Base-by-base conservation (phyloP, 2,888 invertebrate genomes). In the Ormyrus rosae region DNA sequence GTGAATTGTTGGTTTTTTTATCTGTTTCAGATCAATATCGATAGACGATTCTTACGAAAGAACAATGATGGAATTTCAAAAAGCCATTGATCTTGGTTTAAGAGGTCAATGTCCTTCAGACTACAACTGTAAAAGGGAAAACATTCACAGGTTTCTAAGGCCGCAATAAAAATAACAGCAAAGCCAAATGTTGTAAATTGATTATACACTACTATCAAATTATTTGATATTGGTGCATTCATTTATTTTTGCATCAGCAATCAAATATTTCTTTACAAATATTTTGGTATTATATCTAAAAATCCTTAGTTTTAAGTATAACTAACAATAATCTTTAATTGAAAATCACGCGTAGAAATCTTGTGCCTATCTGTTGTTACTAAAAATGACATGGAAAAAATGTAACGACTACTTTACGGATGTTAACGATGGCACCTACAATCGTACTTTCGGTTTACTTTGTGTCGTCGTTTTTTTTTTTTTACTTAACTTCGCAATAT, bases 1-100 rank as follows among this genome's bases (percentile, higher is more conserved):
- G 60, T 67, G 50, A 63, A 6, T 11, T 19, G 13, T 50, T 13
- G 9, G 58, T 48, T 69, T 51, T 63, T 68, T 65, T 73, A 75
- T 73, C 48, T n/a, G 74, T 83, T 91, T 48, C 91, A 94, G 95
- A 78, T 91, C 92, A 83, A 90, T 91, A 60, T 87, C 91, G 34
- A 88, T 91, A 73, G 92, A 93, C 84, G 91, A 92, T 19, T 93
- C 93, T 56, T 96, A 95, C 85, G 93, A 94, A 83, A 92, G 93
- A 83, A 91, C 94, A 56, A 92, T 95, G 5, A 90, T 91, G 56
- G 93, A 94, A 73, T 92, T 95, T 84, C 93, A 94, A 86, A 93
- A 94, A 83, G 95, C 95, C 0, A 93, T 95, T 5, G 92, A 93
- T 55, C 93, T 94, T 91, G 95, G 95, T 5, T 91, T 92, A 81